Base-by-base conservation (phyloP, 2,797 vertebrate species). In the Micrastur ruficollis region DNA sequence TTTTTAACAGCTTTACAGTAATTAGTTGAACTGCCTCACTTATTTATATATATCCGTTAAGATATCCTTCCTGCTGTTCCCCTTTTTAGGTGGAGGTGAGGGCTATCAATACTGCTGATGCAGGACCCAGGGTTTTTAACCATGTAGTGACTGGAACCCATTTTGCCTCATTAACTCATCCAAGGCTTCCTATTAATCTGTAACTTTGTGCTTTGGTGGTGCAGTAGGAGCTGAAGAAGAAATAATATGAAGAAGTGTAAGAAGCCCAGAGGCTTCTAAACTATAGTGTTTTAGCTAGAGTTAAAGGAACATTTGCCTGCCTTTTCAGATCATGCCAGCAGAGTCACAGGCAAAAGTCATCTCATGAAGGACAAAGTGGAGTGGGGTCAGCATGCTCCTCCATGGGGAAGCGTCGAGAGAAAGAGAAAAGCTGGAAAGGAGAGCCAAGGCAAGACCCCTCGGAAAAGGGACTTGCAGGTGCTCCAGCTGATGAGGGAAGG, bases 381-480 rank as follows among this genome's bases (percentile, higher is more conserved):
- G 14, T 2, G 1, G 26, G 12, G 9, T 90, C 75, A 73, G 34
- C n/a, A 7, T 61, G 10, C 29, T 82, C 11, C n/a, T 72, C 34
- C 18, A 8, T 0, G 1, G 22, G 25, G 13, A 91, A 65, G 52
- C 6, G 2, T 2, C 2, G 7, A 50, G 42, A 70, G 53, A 55
- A 86, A 70, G n/a, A 36, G 18, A n/a, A 58, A 81, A 90, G 13
- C n/a, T 86, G 61, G 44, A 52, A 82, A 59, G 58, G 36, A 65
- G 36, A 72, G 31, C 18, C 29, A 46, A 56, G 17, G 40, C 42
- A 79, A 73, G 34, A 70, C 14, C 12, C 34, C 44, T 62, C 23
- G 29, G 63, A 53, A 90, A 78, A 55, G 11, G 17, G 25, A 34
- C 14, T 34, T 50, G 2, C 2, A 21, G 38, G 62, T 67, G 16